These are phyloP conservation scores for Urocyon cinereoargenteus DNA, from an alignment of 2,797 vertebrate species.

Conservation along the genomic window DNA sequence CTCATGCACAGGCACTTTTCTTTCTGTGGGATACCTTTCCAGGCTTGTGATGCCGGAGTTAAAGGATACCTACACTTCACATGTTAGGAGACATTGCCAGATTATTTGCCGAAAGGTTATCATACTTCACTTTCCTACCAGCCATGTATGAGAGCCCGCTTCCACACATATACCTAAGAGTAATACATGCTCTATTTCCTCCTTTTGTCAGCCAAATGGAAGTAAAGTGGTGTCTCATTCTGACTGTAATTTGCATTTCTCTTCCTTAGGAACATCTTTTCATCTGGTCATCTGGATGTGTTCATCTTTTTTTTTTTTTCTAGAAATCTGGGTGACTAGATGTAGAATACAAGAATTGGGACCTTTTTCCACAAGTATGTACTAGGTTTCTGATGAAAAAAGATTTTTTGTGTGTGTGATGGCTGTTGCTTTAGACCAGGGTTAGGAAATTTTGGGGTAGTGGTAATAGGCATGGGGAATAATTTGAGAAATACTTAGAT, in stretches of 20 bases:
- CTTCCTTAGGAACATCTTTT: not conserved
- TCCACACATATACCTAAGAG: not conserved
- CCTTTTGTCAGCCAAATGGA: not conserved
- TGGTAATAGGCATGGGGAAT: not conserved
- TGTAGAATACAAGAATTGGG: not conserved
- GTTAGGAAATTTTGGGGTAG: not conserved
- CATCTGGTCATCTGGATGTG: not conserved
- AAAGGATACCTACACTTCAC: not conserved
- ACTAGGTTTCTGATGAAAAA: not conserved
- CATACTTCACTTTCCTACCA: not conserved
- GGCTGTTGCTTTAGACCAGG: not conserved
- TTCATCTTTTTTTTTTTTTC: not conserved
- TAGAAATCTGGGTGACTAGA: slow-evolving; percentile 1
- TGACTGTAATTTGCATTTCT: slow-evolving; percentile 25
- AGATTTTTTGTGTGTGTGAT: not conserved
- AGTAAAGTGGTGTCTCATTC: not conserved
- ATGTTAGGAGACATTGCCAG: not conserved
- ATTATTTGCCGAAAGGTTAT: not conserved
- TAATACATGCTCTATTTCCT: not conserved
- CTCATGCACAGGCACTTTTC: not conserved
- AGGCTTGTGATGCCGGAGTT: not conserved
- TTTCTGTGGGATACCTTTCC: not conserved
- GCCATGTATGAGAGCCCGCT: not conserved
- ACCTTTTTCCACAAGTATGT: not conserved
- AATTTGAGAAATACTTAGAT: not conserved